These are phyloP conservation scores for Oryzias dopingdopingensis DNA, from an alignment of 2,797 vertebrate genomes.

Conservation along the genomic window DNA sequence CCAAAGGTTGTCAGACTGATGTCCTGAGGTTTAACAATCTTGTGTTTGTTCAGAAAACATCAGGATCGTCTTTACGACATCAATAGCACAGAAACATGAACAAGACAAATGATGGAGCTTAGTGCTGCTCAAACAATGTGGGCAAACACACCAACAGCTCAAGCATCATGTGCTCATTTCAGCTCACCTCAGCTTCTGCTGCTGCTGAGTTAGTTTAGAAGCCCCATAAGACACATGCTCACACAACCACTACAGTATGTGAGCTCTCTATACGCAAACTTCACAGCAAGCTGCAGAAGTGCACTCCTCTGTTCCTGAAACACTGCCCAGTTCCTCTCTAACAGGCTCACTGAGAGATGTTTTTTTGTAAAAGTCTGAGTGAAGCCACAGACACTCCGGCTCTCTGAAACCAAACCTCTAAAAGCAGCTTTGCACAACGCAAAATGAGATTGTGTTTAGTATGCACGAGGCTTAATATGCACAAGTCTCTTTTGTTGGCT, in stretches of 20 bases:
- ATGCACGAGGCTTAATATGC: constrained; percentile 30
- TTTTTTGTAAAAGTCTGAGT: constrained; percentile 46
- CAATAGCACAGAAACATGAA: too few species aligned
- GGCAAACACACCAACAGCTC: constrained; percentile 20
- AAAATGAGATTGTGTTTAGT: constrained; percentile 24
- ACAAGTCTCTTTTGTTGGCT: constrained; percentile 7
- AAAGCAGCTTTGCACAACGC: constrained; percentile 53
- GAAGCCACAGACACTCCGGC: constrained; percentile 10
- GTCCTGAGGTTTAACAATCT: too few species aligned
- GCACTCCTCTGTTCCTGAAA: constrained; percentile 24
- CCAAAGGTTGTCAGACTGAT: too few species aligned
- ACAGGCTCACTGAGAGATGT: constrained; percentile 25
- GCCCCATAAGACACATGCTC: constrained; percentile 28
- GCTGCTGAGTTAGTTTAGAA: constrained; percentile 38
- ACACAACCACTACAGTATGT: constrained; percentile 18
- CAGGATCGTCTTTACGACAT: too few species aligned
- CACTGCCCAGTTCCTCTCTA: not conserved
- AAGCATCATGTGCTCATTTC: constrained; percentile 50
- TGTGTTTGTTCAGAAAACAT: too few species aligned
- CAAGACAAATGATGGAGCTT: too few species aligned
- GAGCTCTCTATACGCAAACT: constrained; percentile 52
- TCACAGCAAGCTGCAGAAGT: constrained; percentile 31
- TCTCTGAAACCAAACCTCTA: constrained; percentile 43
- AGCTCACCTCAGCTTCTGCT: constrained; percentile 35
- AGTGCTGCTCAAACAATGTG: too few species aligned